Conservation (phyloP, 2,888 invertebrate genomes). For the Saturnia pavonia region DNA sequence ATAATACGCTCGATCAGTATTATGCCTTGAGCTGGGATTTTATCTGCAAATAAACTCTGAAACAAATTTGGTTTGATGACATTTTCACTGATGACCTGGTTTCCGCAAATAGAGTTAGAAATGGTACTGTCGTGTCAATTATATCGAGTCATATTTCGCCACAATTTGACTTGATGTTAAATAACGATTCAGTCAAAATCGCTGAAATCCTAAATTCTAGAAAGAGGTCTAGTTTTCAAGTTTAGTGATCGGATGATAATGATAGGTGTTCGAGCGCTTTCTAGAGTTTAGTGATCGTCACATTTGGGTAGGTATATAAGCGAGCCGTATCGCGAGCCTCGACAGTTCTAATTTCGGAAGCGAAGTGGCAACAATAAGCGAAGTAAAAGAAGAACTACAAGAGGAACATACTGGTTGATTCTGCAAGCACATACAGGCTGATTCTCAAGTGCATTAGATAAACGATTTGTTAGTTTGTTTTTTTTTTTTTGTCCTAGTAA, state of each 20-base stretch:
- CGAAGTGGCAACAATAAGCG: too few species aligned
- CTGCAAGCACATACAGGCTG: too few species aligned
- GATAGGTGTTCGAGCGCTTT: too few species aligned
- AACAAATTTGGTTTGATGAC: not conserved
- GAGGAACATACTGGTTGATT: too few species aligned
- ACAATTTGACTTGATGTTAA: not conserved
- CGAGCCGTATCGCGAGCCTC: too few species aligned
- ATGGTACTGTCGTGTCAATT: not conserved
- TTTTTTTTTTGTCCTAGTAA: too few species aligned
- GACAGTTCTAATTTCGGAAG: too few species aligned
- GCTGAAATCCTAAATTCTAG: not conserved
- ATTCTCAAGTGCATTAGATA: too few species aligned
- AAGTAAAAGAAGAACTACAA: too few species aligned
- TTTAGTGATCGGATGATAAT: not conserved
- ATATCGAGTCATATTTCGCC: not conserved
- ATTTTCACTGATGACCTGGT: not conserved
- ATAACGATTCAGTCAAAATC: not conserved
- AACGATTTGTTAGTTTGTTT: too few species aligned
- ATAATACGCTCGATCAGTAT: not conserved
- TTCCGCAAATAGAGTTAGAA: not conserved
- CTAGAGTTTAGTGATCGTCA: too few species aligned
- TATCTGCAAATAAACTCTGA: not conserved
- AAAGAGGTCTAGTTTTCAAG: not conserved
- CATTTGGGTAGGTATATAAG: too few species aligned
- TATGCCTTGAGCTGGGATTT: not conserved